Evolutionary conservation across 2,888 invertebrate genomes (phyloP).

Genomic region (Stegana nigrithorax): DNA sequence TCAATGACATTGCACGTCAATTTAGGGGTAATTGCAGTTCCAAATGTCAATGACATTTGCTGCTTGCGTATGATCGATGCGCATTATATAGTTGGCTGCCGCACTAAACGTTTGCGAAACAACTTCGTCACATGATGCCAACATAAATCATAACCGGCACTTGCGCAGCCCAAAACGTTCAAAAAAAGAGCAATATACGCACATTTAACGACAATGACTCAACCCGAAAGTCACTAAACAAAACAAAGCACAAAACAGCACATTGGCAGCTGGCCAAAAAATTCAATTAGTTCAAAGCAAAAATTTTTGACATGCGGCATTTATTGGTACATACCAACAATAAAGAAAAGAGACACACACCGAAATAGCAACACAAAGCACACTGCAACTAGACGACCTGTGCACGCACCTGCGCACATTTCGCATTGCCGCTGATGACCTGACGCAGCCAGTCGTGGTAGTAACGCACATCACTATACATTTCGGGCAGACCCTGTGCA

Average conservation of each 20-base stretch:
- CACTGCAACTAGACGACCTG: slow-evolving; percentile 26
- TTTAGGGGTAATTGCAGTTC: too few species aligned
- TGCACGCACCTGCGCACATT: slow-evolving; percentile 28
- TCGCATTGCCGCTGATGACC: slow-evolving; percentile 38
- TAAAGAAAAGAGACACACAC: too few species aligned
- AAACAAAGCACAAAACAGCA: background rate
- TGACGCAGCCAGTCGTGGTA: slow-evolving; percentile 63
- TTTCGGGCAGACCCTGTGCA: slow-evolving; percentile 63
- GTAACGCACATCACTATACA: slow-evolving; percentile 61
- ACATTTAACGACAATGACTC: background rate
- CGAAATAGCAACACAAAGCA: background rate
- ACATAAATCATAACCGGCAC: background rate
- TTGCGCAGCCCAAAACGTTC: background rate
- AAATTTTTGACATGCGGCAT: background rate
- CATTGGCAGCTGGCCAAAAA: background rate
- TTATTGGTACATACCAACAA: background rate
- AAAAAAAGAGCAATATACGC: background rate
- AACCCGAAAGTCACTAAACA: background rate
- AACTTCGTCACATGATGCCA: background rate
- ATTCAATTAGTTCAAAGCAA: slow-evolving; percentile 3
- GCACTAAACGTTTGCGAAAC: background rate
- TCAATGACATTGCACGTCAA: too few species aligned
- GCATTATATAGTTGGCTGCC: too few species aligned
- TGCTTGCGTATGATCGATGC: too few species aligned
- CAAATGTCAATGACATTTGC: too few species aligned